Base-by-base conservation (phyloP, 1,140 invertebrate species). In the Zaprionus nigranus region DNA sequence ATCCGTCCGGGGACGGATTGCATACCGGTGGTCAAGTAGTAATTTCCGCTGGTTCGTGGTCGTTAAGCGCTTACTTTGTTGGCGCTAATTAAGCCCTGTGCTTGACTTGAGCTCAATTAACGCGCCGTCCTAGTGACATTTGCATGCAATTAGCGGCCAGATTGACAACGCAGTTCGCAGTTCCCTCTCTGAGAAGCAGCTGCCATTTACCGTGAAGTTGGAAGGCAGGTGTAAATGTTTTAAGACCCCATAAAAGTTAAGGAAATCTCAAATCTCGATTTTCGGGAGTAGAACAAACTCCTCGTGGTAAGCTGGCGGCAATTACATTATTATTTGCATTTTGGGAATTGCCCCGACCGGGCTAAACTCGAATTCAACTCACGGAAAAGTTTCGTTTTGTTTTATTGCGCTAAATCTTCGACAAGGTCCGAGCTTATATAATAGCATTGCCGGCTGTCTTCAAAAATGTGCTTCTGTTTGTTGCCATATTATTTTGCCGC, bases 321-420 rank as follows among this genome's bases (percentile, higher is more conserved):
- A 81, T 87, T 88, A 83, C 83, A 88, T 83, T 87, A 81, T 80
- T 83, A 87, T 87, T 87, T 78, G 81, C 75, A 88, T 78, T 87
- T 58, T 30, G 80, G 84, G 83, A 88, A 74, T 88, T 75, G 40
- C 46, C 43, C 1, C 28, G 1, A 53, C n/a, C 15, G n/a, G 11
- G 54, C 70, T 30, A 63, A 68, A 40, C 53, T 70, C 49, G 15
- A 62, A 66, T 63, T 59, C 49, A 62, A 72, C 69, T 71, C 43
- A 24, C 9, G 77, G 67, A 36, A 54, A 43, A 46, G 26, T 61
- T 67, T 9, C 20, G 38, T 40, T 40, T 58, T n/a, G 53, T 81
- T 80, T 82, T 82, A 85, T 85, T 82, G 82, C 43, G 64, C 59
- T 60, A 80, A 79, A 80, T 86, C 83, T 80, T 87, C 34, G 59